Percentiles rank a stretch among this genome's conserved stretches.
These are phyloP conservation scores for Trogon surrucura DNA, from an alignment of 2,113 vertebrate species.

Conservation along the genomic window DNA sequence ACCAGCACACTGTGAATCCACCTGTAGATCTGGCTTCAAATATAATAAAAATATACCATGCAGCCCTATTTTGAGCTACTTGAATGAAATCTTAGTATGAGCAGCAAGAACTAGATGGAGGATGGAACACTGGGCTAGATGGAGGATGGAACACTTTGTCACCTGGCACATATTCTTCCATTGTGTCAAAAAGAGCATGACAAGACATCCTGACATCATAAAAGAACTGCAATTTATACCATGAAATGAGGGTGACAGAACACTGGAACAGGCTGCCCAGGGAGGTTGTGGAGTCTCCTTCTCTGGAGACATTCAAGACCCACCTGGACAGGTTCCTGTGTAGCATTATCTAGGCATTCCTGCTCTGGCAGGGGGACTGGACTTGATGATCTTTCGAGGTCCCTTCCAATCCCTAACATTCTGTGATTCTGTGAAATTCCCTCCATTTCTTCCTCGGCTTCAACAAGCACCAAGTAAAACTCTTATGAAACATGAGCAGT, in stretches of 20 bases:
- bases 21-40: not conserved
- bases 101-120: not conserved
- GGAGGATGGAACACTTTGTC: too few species aligned
- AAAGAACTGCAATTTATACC: not conserved
- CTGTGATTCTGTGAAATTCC: not conserved
- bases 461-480: not conserved
- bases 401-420: too few species aligned
- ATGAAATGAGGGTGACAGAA: too few species aligned
- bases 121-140: not conserved
- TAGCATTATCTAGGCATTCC: too few species aligned
- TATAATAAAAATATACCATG: not conserved
- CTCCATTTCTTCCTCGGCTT: not conserved
- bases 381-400: too few species aligned
- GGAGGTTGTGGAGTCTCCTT: too few species aligned
- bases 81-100: not conserved
- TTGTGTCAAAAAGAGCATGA: not conserved
- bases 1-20: accelerated
- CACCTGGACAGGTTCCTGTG: too few species aligned
- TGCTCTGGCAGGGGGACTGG: too few species aligned
- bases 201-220: not conserved
- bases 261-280: too few species aligned
- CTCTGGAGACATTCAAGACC: too few species aligned
- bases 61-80: not conserved
- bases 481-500: not conserved
- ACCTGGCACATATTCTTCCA: not conserved